phyloP scores from a whole-genome alignment of 1,140 invertebrate genomes.

The Platorchestia sp. region DNA sequence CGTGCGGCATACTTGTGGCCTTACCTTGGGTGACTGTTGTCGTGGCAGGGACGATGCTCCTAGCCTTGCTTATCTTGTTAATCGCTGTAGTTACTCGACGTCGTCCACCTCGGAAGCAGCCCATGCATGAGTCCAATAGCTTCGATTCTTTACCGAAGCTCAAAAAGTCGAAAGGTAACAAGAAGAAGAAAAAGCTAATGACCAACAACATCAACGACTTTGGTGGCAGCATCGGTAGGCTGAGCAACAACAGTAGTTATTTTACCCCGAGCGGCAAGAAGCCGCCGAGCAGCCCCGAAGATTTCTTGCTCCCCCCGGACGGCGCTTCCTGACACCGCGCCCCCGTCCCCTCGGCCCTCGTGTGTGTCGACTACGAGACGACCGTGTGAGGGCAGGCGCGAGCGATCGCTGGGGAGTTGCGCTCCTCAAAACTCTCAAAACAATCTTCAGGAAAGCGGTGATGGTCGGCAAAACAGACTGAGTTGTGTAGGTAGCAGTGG shows the following conservation, averaged over 20 bases:
- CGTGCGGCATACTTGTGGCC: constrained; percentile 64
- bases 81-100: constrained; percentile 65
- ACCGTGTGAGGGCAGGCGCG: constrained; percentile 59
- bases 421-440: constrained; percentile 25
- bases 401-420: background rate
- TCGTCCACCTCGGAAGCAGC: constrained; percentile 50
- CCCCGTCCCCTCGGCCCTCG: constrained; percentile 58
- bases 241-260: constrained; percentile 62
- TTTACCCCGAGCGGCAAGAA: constrained; percentile 59
- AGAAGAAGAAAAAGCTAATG: constrained; percentile 33
- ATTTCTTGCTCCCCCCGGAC: constrained; percentile 62
- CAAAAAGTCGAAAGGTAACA: constrained; percentile 53
- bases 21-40: constrained; percentile 64
- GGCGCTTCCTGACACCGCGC: constrained; percentile 66
- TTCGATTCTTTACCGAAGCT: constrained; percentile 27
- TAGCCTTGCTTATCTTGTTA: constrained; percentile 62
- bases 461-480: background rate
- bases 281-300: constrained; percentile 59
- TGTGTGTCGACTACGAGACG: constrained; percentile 67
- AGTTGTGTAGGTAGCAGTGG: background rate
- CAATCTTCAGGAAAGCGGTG: constrained; percentile 26
- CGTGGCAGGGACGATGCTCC: constrained; percentile 59
- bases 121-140: background rate
- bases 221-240: constrained; percentile 57
- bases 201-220: constrained; percentile 23